Percentiles rank a stretch among this genome's conserved stretches.
Conservation (phyloP, 1,140 invertebrate genomes). For the Micrasema minimum region DNA sequence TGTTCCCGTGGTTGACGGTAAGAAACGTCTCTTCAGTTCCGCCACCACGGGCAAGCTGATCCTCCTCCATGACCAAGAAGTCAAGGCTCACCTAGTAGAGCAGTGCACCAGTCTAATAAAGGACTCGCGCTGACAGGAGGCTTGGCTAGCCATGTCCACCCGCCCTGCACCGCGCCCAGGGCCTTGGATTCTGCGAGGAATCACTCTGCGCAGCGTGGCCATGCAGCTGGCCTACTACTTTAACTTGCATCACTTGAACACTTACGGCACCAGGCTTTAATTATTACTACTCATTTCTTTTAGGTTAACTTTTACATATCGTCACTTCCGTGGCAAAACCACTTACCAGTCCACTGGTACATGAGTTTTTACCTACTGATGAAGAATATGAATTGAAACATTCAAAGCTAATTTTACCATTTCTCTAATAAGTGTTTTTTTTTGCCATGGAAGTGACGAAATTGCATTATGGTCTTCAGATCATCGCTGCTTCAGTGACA, state of each 20-base stretch:
- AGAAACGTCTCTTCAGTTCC: slow-evolving; percentile 63
- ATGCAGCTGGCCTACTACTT: slow-evolving; percentile 59
- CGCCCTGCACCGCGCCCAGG: slow-evolving; percentile 54
- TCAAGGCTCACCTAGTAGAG: slow-evolving; percentile 59
- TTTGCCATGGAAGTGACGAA: too few relatives aligned
- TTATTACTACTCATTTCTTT: not conserved
- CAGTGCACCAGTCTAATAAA: slow-evolving; percentile 61
- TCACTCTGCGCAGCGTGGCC: slow-evolving; percentile 54
- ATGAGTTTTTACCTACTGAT: too few relatives aligned
- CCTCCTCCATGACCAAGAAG: slow-evolving; percentile 61
- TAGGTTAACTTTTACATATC: too few relatives aligned
- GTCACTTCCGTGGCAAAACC: too few relatives aligned
- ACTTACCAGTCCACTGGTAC: too few relatives aligned
- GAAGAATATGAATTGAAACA: too few relatives aligned
- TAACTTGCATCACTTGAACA: slow-evolving; percentile 61
- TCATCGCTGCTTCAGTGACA: too few relatives aligned
- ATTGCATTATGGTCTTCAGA: too few relatives aligned
- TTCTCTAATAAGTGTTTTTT: too few relatives aligned
- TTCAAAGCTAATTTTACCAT: too few relatives aligned
- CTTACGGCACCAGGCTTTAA: slow-evolving; percentile 30
- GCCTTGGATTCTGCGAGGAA: slow-evolving; percentile 2
- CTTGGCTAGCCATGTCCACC: slow-evolving; percentile 54
- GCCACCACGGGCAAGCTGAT: slow-evolving; percentile 58
- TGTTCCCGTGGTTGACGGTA: slow-evolving; percentile 58
- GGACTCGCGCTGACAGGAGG: slow-evolving; percentile 61